Conservation (phyloP, 2,797 vertebrate species). For the Graptemys geographica region DNA sequence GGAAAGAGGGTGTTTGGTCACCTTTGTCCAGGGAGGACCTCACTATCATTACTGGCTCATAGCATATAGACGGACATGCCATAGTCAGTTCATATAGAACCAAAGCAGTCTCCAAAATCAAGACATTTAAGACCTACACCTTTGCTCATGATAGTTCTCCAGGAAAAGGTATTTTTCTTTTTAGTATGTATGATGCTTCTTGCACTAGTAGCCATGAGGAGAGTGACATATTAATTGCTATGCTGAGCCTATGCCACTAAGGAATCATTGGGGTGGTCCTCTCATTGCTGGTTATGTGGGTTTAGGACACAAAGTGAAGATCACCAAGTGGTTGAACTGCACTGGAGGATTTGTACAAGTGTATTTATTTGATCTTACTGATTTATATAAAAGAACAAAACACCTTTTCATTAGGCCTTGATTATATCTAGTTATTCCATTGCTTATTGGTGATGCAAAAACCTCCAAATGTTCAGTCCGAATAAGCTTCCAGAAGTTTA, state of each 20-base stretch:
- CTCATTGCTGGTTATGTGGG: neutral
- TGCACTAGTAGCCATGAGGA: neutral
- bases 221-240: neutral
- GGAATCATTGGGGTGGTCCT: neutral
- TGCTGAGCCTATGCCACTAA: neutral
- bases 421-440: neutral
- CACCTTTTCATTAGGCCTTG: neutral
- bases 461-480: neutral
- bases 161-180: neutral
- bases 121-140: neutral
- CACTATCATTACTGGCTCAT: neutral
- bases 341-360: neutral
- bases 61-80: neutral
- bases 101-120: neutral
- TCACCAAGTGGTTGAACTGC: neutral
- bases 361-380: neutral
- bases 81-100: neutral
- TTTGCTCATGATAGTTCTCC: neutral
- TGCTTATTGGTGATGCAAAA: neutral
- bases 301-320: neutral
- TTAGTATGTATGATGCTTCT: neutral
- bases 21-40: neutral
- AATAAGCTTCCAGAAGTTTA: neutral
- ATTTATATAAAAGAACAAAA: neutral
- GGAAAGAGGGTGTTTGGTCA: neutral